These are phyloP conservation scores for Ctenopoma multispine DNA, from an alignment of 2,797 vertebrate species.

Conservation along the genomic window DNA sequence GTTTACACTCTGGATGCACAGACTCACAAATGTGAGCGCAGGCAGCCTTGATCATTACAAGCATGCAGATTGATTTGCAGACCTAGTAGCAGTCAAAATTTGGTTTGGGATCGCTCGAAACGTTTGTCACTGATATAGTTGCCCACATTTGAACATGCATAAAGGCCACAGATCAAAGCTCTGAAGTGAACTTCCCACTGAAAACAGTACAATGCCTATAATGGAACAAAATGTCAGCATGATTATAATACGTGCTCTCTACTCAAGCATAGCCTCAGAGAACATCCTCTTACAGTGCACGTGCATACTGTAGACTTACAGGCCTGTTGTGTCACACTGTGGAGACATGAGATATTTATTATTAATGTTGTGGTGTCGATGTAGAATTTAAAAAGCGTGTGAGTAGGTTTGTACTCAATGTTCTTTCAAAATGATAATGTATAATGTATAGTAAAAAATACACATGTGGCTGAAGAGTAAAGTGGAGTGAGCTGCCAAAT, in stretches of 20 bases:
- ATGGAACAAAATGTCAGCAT: slow-evolving; percentile 2
- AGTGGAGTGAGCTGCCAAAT: slow-evolving; percentile 13
- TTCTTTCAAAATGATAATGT: slow-evolving; percentile 36
- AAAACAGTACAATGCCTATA: slow-evolving; percentile 5
- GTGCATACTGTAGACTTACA: background rate
- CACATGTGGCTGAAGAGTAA: background rate
- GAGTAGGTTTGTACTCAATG: slow-evolving; percentile 4
- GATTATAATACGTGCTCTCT: slow-evolving; percentile 1
- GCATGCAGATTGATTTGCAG: too few species aligned
- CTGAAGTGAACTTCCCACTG: slow-evolving; percentile 1
- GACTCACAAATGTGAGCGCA: too few species aligned
- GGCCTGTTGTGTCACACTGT: slow-evolving; percentile 4
- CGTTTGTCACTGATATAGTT: too few species aligned
- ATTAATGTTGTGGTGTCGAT: slow-evolving; percentile 49
- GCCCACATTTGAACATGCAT: too few species aligned
- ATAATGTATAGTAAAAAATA: slow-evolving; percentile 24
- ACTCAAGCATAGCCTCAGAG: slow-evolving; percentile 16
- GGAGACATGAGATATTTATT: slow-evolving; percentile 35
- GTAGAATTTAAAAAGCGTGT: slow-evolving; percentile 38
- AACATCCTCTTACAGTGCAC: background rate
- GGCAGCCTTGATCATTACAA: too few species aligned
- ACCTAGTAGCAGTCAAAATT: too few species aligned
- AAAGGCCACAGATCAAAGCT: slow-evolving; percentile 8
- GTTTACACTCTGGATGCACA: too few species aligned
- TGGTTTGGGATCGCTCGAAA: too few species aligned